phyloP scores from a whole-genome alignment of 2,888 invertebrate species.

The Ophion costatus region DNA sequence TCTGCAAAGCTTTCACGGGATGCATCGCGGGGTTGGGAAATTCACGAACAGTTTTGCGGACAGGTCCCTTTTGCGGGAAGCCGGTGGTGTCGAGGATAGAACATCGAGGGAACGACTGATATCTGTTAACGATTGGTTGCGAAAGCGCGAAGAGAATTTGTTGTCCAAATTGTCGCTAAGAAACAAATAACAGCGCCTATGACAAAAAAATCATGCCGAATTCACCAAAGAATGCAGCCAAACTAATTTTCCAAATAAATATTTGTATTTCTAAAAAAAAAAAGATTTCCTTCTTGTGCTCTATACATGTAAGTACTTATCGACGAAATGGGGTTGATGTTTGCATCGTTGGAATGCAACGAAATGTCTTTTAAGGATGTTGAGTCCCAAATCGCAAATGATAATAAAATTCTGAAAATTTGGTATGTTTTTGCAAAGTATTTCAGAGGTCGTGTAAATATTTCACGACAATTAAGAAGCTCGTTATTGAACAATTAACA shows the following conservation, averaged over 20 bases:
- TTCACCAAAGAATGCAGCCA: neutral
- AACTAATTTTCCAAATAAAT: neutral
- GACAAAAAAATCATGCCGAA: neutral
- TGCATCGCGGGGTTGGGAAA: neutral
- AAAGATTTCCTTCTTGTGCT: neutral
- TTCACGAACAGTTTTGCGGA: constrained; percentile 28
- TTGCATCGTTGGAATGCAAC: no score
- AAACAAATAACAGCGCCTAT: neutral
- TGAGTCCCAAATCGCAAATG: no score
- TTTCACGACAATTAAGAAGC: no score
- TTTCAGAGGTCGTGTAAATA: no score
- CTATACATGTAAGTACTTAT: neutral
- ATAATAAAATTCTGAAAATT: no score
- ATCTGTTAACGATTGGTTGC: constrained; percentile 47
- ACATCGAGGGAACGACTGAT: constrained; percentile 51
- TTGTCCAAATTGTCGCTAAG: constrained; percentile 51
- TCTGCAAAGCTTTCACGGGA: constrained; percentile 19
- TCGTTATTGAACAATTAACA: no score
- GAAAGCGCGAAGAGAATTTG: constrained; percentile 34
- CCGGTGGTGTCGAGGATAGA: constrained; percentile 34
- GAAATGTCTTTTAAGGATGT: no score
- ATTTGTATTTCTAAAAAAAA: neutral
- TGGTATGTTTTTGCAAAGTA: no score
- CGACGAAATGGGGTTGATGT: no score
- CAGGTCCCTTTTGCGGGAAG: constrained; percentile 42